Evolutionary conservation across 2,113 vertebrate genomes (phyloP).

Genomic region (Colinus virginianus): DNA sequence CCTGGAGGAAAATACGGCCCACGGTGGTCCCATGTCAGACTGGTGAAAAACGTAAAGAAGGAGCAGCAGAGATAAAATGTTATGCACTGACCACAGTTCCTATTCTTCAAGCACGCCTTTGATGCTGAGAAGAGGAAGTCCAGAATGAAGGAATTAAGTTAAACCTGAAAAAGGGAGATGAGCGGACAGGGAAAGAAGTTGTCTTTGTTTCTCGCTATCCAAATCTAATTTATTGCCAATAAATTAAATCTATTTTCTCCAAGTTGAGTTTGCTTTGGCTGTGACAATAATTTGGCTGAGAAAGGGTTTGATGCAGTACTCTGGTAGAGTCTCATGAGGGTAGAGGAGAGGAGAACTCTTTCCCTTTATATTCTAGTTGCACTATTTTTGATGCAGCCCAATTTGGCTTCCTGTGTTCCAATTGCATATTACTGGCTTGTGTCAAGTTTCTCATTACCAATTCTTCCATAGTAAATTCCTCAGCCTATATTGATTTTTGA

Average conservation of each 20-base stretch:
- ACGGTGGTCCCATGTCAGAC: rapidly evolving
- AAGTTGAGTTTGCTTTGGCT: not conserved
- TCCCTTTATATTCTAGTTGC: not conserved
- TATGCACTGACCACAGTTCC: rapidly evolving
- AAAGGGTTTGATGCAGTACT: not conserved
- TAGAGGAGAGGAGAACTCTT: not conserved
- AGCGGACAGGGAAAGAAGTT: not conserved
- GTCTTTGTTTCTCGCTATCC: not conserved
- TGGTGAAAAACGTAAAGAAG: not conserved
- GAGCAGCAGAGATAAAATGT: not conserved
- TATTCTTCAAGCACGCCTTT: rapidly evolving
- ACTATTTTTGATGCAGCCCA: not conserved
- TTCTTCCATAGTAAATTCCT: not conserved
- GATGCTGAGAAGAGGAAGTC: not conserved
- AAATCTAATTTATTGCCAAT: not conserved
- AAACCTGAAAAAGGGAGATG: not conserved
- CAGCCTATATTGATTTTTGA: not conserved
- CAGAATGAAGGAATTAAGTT: not conserved
- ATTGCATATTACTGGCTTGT: not conserved
- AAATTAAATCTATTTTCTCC: not conserved
- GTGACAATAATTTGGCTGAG: not conserved
- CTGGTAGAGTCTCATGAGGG: not conserved
- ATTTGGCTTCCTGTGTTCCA: not conserved
- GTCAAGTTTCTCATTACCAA: not conserved
- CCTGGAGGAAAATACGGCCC: not conserved